phyloP scores from a whole-genome alignment of 2,888 invertebrate species.

The Spialia ferax region DNA sequence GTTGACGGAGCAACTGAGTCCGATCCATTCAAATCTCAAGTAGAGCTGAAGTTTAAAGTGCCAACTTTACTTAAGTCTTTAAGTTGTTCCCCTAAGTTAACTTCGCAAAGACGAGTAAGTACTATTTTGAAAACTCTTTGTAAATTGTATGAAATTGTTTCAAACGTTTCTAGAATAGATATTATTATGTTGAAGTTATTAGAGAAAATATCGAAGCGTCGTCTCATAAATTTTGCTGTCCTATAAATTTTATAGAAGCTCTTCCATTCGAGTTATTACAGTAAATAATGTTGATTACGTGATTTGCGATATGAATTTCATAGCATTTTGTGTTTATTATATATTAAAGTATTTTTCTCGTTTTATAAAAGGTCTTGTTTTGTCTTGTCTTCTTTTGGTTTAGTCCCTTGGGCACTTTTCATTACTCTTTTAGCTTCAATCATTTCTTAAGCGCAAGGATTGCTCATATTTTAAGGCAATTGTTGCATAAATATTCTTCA shows the following conservation, averaged over 20 bases:
- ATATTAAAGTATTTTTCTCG: too few species aligned
- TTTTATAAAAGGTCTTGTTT: too few species aligned
- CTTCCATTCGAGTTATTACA: not conserved
- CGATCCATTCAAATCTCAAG: slow-evolving; percentile 27
- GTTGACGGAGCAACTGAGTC: slow-evolving; percentile 29
- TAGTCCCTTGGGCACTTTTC: too few species aligned
- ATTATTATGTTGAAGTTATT: not conserved
- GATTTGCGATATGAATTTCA: too few species aligned
- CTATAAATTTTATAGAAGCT: not conserved
- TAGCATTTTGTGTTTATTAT: too few species aligned
- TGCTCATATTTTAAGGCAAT: too few species aligned
- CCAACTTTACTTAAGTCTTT: slow-evolving; percentile 28
- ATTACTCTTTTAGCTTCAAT: too few species aligned
- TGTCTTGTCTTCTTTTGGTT: too few species aligned
- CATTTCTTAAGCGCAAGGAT: too few species aligned
- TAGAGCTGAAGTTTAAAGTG: slow-evolving; percentile 28
- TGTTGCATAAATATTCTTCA: too few species aligned
- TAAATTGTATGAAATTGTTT: not conserved
- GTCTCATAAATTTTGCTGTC: not conserved
- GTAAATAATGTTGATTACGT: not conserved
- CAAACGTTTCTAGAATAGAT: not conserved
- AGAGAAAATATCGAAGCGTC: not conserved
- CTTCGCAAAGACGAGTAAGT: not conserved
- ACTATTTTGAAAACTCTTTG: not conserved
- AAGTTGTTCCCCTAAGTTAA: slow-evolving; percentile 11